These are phyloP conservation scores for Syrrhaptes paradoxus DNA, from an alignment of 2,113 vertebrate species.

Conservation along the genomic window DNA sequence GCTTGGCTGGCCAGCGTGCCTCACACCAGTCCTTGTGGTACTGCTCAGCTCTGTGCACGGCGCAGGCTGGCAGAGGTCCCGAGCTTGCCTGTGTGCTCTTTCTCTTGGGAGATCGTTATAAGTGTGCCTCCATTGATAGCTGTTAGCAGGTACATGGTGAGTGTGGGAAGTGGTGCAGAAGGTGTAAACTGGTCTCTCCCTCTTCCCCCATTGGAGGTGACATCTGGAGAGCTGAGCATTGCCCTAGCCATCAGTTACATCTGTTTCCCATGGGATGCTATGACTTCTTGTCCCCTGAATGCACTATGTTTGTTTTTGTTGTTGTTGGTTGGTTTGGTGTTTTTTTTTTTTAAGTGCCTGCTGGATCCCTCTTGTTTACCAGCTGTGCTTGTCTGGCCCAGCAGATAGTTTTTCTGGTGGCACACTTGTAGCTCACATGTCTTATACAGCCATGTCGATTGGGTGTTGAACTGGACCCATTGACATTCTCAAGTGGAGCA, in stretches of 20 bases:
- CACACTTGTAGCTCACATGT: neutral
- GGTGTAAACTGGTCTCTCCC: neutral
- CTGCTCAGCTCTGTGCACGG: neutral
- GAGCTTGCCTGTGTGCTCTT: neutral
- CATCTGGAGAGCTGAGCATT: neutral
- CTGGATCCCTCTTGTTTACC: neutral
- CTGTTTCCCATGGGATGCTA: neutral
- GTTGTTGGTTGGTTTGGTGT: too few relatives aligned
- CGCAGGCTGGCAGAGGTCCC: neutral
- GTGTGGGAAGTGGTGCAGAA: neutral
- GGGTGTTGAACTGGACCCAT: neutral
- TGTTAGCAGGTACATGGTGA: neutral
- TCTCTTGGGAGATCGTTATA: neutral
- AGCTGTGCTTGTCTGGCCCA: neutral
- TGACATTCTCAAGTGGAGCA: conserved; percentile 28
- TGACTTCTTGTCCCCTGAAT: neutral
- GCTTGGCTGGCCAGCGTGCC: neutral
- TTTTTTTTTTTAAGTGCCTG: neutral
- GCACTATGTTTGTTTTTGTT: too few relatives aligned
- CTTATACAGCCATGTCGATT: neutral
- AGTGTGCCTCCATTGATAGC: rapidly evolving
- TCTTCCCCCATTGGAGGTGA: neutral
- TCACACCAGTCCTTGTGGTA: neutral
- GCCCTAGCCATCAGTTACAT: neutral
- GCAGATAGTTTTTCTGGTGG: neutral